phyloP scores from a whole-genome alignment of 1,140 invertebrate genomes.

The Psix sp. region DNA sequence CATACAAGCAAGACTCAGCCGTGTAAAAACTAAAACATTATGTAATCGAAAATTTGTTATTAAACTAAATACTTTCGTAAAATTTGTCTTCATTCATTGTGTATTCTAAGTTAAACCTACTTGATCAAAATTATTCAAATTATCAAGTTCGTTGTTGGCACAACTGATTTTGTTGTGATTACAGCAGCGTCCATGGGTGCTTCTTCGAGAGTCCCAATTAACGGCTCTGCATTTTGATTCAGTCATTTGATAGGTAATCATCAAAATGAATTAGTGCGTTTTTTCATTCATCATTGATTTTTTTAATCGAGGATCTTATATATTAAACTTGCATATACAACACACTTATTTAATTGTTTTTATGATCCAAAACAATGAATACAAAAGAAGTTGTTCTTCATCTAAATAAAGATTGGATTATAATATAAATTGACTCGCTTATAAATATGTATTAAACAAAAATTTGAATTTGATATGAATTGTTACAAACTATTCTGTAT shows the following conservation, averaged over 20 bases:
- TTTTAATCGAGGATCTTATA: slow-evolving; percentile 47
- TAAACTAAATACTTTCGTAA: slow-evolving; percentile 40
- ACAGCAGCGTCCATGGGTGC: slow-evolving; percentile 75
- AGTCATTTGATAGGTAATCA: slow-evolving; percentile 78
- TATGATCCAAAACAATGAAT: no score
- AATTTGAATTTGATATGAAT: neutral
- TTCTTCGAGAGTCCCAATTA: slow-evolving; percentile 75
- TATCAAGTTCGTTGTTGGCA: slow-evolving; percentile 75
- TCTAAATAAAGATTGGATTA: no score
- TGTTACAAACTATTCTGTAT: slow-evolving; percentile 9
- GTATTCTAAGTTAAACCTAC: neutral
- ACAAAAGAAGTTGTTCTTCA: no score
- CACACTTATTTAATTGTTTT: no score
- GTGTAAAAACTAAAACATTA: slow-evolving; percentile 31
- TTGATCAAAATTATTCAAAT: neutral
- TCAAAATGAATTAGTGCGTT: slow-evolving; percentile 75
- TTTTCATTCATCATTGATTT: slow-evolving; percentile 62
- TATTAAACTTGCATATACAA: no score
- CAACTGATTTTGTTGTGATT: slow-evolving; percentile 79
- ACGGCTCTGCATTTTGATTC: slow-evolving; percentile 76
- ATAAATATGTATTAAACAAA: neutral
- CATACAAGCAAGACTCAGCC: neutral
- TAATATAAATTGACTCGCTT: neutral
- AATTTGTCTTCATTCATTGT: slow-evolving; percentile 20
- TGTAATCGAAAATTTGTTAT: slow-evolving; percentile 33